A percentile compares a stretch with the other conserved stretches of the same genome.
Evolutionary conservation across 2,797 vertebrate genomes (phyloP).

Genomic region (Spinus pinus): DNA sequence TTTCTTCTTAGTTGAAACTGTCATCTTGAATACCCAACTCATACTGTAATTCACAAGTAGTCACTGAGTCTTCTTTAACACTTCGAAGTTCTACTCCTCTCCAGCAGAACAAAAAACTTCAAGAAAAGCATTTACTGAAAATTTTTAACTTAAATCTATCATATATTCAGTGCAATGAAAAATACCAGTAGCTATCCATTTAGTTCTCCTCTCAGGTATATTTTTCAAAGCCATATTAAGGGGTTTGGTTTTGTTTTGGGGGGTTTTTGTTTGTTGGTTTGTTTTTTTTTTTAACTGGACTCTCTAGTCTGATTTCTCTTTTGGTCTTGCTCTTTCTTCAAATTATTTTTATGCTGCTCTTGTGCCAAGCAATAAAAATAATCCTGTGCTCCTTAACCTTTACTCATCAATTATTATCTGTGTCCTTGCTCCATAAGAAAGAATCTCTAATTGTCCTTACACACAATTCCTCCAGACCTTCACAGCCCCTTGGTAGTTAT

Average conservation of each 20-base stretch:
- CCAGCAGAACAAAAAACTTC: neutral
- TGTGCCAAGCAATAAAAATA: neutral
- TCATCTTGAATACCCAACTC: neutral
- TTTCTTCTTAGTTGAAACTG: neutral
- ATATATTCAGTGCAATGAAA: neutral
- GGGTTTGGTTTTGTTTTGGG: neutral
- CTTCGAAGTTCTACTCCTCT: neutral
- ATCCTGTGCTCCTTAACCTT: neutral
- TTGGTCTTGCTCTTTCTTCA: slow-evolving; percentile 1
- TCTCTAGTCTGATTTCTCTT: neutral
- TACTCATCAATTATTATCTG: neutral
- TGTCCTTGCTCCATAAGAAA: neutral
- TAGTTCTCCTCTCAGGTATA: neutral
- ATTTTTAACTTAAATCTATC: neutral
- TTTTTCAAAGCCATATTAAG: neutral
- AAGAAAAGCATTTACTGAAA: neutral
- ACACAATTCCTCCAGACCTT: neutral
- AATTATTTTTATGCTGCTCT: neutral
- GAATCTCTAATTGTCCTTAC: neutral
- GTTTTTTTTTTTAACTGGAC: neutral
- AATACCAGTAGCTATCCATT: neutral
- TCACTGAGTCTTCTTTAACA: neutral
- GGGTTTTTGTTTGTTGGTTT: neutral
- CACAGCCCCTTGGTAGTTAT: neutral
- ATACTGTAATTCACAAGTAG: neutral